Percentiles rank a stretch among this genome's conserved stretches.
phyloP scores from a whole-genome alignment of 2,113 vertebrate species.

The Nycticebus coucang region DNA sequence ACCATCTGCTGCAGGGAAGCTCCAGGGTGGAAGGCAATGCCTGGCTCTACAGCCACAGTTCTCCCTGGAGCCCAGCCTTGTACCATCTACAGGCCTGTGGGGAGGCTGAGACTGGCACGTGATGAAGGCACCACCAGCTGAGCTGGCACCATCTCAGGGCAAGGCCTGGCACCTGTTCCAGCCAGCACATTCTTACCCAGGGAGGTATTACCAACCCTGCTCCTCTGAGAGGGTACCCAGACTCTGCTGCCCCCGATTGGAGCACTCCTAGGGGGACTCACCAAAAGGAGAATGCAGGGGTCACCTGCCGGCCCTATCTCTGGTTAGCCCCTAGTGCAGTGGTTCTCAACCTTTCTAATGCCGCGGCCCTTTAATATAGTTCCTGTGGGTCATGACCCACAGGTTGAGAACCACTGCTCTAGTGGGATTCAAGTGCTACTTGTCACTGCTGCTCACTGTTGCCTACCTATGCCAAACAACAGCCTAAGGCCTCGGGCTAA shows the following conservation, averaged over 20 bases:
- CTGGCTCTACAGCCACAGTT: background rate
- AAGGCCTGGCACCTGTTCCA: background rate
- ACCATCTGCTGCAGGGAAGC: background rate
- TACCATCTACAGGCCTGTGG: background rate
- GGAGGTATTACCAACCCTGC: background rate
- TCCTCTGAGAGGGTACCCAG: background rate
- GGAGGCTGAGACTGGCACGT: background rate
- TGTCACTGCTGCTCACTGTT: constrained; percentile 50
- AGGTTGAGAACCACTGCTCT: background rate
- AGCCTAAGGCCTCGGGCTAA: constrained; percentile 41
- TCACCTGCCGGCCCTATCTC: constrained; percentile 42
- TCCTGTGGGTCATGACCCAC: too few species aligned
- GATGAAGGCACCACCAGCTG: background rate
- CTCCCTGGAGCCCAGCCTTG: background rate
- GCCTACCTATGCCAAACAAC: background rate
- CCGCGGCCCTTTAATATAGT: too few species aligned
- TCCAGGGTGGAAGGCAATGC: too few species aligned
- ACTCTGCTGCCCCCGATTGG: background rate
- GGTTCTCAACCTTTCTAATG: too few species aligned
- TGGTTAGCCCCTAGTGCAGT: constrained; percentile 39
- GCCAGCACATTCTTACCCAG: too few species aligned
- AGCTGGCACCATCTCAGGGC: too few species aligned
- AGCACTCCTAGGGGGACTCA: background rate
- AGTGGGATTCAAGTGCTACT: constrained; percentile 61
- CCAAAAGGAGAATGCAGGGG: background rate